Evolutionary conservation across 2,888 invertebrate species (phyloP), one percentile per base, ranked within the genome.

Genomic region (Ephialtes manifestator): DNA sequence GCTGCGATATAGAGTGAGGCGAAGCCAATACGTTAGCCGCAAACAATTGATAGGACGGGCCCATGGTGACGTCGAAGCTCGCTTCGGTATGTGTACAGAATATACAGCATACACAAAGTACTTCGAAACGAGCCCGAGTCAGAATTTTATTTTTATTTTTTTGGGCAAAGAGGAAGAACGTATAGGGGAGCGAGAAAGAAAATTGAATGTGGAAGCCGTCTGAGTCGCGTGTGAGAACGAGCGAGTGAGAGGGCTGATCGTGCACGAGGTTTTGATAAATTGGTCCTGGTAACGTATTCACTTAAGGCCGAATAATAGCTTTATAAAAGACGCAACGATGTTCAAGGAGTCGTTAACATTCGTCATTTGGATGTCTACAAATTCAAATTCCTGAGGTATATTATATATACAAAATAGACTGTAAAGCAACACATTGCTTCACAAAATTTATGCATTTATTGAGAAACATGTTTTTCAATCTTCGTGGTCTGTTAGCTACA

Each of bases 271-370:
- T 91, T 91, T 92, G 91, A 93, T 91, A 89, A 92, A 93, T 92
- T 87, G 91, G 86, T 86, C 83, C 89, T 89, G 89, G 89, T 91
- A 89, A 89, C 89, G 88, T 89, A 92, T 92, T 91, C 92, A 90
- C 91, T 91, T 89, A 90, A 86, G 83, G 87, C 86, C 85, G 88
- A 86, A 90, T 92, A 92, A 93, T 91, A 90, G 89, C 91, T 92
- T 91, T 91, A 92, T 92, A 92, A 91, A 90, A 91, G 90, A 90
- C 83, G 89, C 86, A 75, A 84, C 72, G 84, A 87, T 87, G 84
- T 79, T 86, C 86, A 83, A 75, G 84, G 86, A 87, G 89, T 92
- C 90, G 90, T 91, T 92, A 90, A 86, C 90, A 89, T 92, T 89
- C 89, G 90, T 92, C 91, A 88, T 89, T 88, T 88, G 35, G 82